Conservation (phyloP, 2,113 vertebrate genomes). For the Pithys albifrons region DNA sequence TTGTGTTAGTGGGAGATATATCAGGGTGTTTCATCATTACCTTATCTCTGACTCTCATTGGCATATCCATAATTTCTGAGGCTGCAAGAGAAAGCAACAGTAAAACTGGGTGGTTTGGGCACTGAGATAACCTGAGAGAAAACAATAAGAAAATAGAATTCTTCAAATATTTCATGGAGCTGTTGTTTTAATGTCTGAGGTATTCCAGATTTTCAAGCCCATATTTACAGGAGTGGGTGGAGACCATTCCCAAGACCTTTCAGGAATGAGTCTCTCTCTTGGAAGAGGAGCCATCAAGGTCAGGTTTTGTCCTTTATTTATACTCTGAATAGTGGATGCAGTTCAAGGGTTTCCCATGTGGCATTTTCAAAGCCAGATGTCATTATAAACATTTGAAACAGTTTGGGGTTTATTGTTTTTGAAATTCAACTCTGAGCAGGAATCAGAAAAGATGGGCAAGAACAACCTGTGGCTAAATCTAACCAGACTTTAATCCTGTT, state of each 20-base stretch:
- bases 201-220: neutral
- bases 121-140: neutral
- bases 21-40: neutral
- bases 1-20: neutral
- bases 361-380: neutral
- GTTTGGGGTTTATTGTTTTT: neutral
- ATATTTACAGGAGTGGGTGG: neutral
- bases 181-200: neutral
- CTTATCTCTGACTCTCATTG: neutral
- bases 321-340: neutral
- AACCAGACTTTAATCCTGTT: neutral
- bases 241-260: neutral
- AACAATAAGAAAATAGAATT: neutral
- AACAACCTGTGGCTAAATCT: neutral
- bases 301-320: neutral
- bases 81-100: neutral
- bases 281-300: neutral
- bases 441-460: neutral
- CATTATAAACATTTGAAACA: neutral
- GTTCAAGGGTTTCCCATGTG: neutral
- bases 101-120: neutral
- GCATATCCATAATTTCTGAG: neutral
- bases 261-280: neutral
- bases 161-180: neutral
- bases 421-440: neutral